A percentile compares a stretch with the other conserved stretches of the same genome.
phyloP scores from a whole-genome alignment of 2,888 invertebrate species.

The Blomia tropicalis region DNA sequence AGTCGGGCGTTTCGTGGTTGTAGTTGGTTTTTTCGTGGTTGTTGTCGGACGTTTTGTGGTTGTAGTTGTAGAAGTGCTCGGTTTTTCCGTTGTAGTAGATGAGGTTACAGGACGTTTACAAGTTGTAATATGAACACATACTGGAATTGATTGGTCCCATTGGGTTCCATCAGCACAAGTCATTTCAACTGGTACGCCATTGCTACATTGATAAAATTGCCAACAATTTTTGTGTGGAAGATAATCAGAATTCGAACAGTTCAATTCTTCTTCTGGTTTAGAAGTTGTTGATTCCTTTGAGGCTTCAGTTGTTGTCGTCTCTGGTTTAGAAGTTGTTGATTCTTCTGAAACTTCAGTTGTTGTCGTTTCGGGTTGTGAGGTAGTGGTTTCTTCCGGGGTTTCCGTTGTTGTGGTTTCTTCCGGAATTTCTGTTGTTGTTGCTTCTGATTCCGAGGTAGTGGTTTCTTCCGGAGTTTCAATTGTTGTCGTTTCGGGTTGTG shows the following conservation, averaged over 20 bases:
- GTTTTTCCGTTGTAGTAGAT: neutral
- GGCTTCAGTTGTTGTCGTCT: neutral
- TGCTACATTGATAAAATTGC: conserved; percentile 7
- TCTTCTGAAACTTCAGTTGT: neutral
- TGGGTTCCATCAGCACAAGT: conserved; percentile 5
- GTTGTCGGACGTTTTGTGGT: neutral
- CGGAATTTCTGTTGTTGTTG: neutral
- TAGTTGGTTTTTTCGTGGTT: neutral
- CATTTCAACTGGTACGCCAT: conserved; percentile 7
- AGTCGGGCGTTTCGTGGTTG: too few relatives aligned
- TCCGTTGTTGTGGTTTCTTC: neutral
- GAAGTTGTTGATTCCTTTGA: neutral
- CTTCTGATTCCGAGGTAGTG: neutral
- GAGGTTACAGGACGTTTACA: neutral
- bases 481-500: neutral
- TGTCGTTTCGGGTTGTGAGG: neutral
- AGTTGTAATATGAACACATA: neutral
- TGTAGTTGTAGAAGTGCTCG: neutral
- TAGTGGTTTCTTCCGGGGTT: neutral
- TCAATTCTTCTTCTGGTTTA: neutral
- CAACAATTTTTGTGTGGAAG: conserved; percentile 13
- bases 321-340: neutral
- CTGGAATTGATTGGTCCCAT: neutral
- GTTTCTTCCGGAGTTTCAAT: neutral
- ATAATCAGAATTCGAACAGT: neutral